Evolutionary conservation across 2,888 invertebrate genomes (phyloP).

Genomic region (Lasius fuliginosus): DNA sequence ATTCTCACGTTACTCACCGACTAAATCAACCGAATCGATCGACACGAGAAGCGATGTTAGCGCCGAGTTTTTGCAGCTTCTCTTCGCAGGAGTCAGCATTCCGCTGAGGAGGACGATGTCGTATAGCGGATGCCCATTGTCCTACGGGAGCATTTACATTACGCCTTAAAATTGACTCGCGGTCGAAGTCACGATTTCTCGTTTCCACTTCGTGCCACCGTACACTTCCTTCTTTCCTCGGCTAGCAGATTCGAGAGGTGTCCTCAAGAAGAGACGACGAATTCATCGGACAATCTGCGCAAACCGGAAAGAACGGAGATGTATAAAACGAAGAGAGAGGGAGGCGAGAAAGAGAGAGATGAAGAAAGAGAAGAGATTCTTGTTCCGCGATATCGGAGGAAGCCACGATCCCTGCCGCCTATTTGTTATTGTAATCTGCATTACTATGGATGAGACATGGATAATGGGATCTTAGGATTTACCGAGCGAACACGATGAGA

Average conservation of each 20-base stretch:
- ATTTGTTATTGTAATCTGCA: constrained; percentile 84
- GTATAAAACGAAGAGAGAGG: constrained; percentile 27
- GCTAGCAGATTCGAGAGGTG: constrained; percentile 48
- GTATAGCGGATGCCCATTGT: constrained; percentile 68
- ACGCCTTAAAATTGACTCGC: constrained; percentile 70
- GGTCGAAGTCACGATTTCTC: constrained; percentile 68
- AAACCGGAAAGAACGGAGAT: constrained; percentile 24
- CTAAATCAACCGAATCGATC: constrained; percentile 67
- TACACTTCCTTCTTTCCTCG: constrained; percentile 56
- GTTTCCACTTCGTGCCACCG: constrained; percentile 54
- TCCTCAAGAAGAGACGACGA: constrained; percentile 32
- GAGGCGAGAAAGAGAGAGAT: constrained; percentile 27
- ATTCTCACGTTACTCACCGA: constrained; percentile 41
- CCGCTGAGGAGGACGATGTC: constrained; percentile 52
- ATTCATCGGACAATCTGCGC: background rate
- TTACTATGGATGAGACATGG: constrained; percentile 83
- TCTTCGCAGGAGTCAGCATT: constrained; percentile 67
- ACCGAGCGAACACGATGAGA: constrained; percentile 70
- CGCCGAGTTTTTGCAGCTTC: constrained; percentile 65
- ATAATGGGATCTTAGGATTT: constrained; percentile 80
- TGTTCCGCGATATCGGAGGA: constrained; percentile 68
- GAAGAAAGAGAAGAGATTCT: constrained; percentile 60
- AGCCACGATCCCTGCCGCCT: constrained; percentile 73
- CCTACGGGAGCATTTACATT: constrained; percentile 72
- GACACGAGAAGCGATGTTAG: constrained; percentile 58